Percentiles rank a stretch among this genome's conserved stretches.
Conservation (phyloP, 2,113 vertebrate species). For the Plectropomus leopardus region DNA sequence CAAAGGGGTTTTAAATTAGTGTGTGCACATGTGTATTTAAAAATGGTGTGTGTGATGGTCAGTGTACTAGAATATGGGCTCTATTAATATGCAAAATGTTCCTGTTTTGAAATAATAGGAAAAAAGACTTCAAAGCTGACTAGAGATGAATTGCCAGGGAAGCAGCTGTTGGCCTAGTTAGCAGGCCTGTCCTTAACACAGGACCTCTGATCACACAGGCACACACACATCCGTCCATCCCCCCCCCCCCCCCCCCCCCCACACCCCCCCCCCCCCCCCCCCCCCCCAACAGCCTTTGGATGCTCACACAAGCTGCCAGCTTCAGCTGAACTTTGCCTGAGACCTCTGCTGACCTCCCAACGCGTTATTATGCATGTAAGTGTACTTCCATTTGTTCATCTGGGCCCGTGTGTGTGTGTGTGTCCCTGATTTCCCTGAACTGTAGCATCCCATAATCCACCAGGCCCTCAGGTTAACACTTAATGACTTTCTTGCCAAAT, state of each 20-base stretch:
- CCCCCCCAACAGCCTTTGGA: too few relatives aligned
- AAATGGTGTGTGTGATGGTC: slow-evolving; percentile 10
- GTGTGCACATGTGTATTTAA: not conserved
- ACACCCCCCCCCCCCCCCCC: too few relatives aligned
- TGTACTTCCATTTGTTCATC: slow-evolving; percentile 9
- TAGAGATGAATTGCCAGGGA: slow-evolving; percentile 62
- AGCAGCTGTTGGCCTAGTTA: slow-evolving; percentile 81
- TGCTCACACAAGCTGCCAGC: slow-evolving; percentile 25
- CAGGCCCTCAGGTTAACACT: slow-evolving; percentile 33
- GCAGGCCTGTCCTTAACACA: slow-evolving; percentile 58
- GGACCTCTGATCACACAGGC: slow-evolving; percentile 59
- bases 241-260: too few relatives aligned
- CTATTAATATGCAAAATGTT: slow-evolving; percentile 60
- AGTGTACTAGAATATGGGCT: slow-evolving; percentile 15
- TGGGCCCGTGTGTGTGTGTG: not conserved
- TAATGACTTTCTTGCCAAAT: slow-evolving; percentile 45
- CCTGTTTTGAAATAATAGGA: slow-evolving; percentile 47
- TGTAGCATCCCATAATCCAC: slow-evolving; percentile 47
- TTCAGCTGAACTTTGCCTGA: slow-evolving; percentile 20
- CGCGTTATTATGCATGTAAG: not conserved
- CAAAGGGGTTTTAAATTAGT: slow-evolving; percentile 32
- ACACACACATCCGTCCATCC: slow-evolving; percentile 5
- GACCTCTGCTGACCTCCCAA: slow-evolving; percentile 19
- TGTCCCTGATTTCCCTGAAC: slow-evolving; percentile 1
- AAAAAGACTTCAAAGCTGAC: slow-evolving; percentile 68